These are phyloP conservation scores for Oppia nitens DNA, from an alignment of 1,140 invertebrate species.

Conservation along the genomic window DNA sequence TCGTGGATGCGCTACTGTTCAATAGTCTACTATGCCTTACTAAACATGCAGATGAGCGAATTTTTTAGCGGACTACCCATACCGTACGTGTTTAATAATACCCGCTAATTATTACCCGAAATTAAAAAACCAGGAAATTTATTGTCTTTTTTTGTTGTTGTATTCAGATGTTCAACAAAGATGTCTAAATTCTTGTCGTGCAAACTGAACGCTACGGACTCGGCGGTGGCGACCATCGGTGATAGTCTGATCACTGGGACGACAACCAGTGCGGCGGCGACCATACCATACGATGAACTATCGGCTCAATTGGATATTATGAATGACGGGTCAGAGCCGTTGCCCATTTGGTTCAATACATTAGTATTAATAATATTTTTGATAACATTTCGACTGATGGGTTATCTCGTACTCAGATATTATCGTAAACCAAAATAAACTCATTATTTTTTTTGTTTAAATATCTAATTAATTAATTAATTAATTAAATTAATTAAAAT, in stretches of 20 bases:
- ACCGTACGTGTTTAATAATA: conserved; percentile 35
- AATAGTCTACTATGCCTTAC: conserved; percentile 65
- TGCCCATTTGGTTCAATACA: conserved; percentile 57
- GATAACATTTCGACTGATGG: conserved; percentile 49
- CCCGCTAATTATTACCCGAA: neutral
- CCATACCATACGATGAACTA: conserved; percentile 48
- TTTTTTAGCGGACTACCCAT: conserved; percentile 52
- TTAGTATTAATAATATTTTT: conserved; percentile 52
- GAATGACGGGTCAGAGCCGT: conserved; percentile 32
- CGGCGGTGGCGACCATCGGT: conserved; percentile 19
- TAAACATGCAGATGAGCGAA: conserved; percentile 69
- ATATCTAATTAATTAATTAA: neutral
- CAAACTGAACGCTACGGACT: too few species aligned
- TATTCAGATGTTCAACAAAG: conserved; percentile 40
- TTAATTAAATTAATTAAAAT: neutral
- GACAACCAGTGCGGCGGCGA: neutral
- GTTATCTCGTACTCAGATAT: conserved; percentile 55
- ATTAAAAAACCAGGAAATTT: neutral
- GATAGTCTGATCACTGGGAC: neutral
- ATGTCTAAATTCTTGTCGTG: conserved; percentile 49
- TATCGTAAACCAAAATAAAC: conserved; percentile 43
- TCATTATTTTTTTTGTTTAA: neutral
- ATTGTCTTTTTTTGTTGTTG: conserved; percentile 9
- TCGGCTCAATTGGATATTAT: conserved; percentile 33
- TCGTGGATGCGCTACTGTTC: conserved; percentile 56